Base-by-base conservation (phyloP, 2,113 vertebrate species). In the Pristiophorus japonicus region DNA sequence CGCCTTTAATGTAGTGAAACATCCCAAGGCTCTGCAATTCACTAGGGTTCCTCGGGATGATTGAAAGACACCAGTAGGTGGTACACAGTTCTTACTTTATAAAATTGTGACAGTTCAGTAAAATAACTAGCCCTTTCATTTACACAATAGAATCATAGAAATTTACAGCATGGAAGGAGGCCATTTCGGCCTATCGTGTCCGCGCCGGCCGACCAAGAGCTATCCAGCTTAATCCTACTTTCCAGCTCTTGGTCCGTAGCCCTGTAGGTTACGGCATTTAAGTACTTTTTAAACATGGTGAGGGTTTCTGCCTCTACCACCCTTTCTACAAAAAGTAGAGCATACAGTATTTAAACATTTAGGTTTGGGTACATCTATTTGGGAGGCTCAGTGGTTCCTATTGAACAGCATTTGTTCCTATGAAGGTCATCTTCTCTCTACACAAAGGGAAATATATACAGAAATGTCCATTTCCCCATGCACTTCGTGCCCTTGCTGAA, bases 401-500 rank as follows among this genome's bases (percentile, higher is more conserved):
- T 1, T 18, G 55, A 63, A 5, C 27, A 59, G 12, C 55, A 20
- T 62, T 91, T 91, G 16, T 63, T 91, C 0, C 30, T n/a, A 3
- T n/a, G 30, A 62, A 62, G 8, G 51, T n/a, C 87, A n/a, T 34
- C 34, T 62, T 38, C 34, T 62, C 88, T 91, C 11, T 34, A 62
- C 18, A 16, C 2, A 90, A 90, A 59, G 87, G 51, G 11, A 90
- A 90, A 34, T 90, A 55, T 55, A 11, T n/a, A 22, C 81, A 85
- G 11, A 20, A 91, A 63, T n/a, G 14, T 62, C 88, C 34, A 38
- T 91, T 63, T 62, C 4, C 85, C 27, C 27, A 18, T 62, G 30
- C 8, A 1, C 5, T 91, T 84, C 78, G 38, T 73, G 45, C 20
- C 95, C 96, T 95, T 96, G 87, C 95, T 67, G 75, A 95, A 94